Evolutionary conservation across 2,113 vertebrate species (phyloP).

Genomic region (Melospiza melodia): DNA sequence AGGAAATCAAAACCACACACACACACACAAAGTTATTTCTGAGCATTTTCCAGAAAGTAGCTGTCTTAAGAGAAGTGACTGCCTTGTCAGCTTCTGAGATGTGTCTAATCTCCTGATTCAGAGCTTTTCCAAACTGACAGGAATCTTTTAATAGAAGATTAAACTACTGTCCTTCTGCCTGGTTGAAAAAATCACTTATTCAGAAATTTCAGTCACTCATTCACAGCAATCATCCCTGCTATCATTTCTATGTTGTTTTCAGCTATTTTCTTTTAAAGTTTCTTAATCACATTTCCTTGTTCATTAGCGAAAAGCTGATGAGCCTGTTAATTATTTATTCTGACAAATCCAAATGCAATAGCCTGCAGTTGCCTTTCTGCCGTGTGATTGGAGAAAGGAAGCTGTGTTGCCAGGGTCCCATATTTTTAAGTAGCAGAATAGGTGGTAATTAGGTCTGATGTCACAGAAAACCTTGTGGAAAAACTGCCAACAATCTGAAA

Average conservation of each 20-base stretch:
- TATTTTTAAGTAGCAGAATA: conserved; percentile 35
- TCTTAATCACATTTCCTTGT: conserved; percentile 62
- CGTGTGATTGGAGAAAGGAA: background rate
- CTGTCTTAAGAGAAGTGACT: conserved; percentile 21
- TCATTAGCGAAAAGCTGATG: conserved; percentile 35
- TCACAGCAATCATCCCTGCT: conserved; percentile 35
- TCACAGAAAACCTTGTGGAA: conserved; percentile 6
- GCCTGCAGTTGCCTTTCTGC: background rate
- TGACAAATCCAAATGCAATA: conserved; percentile 35
- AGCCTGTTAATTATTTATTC: conserved; percentile 48
- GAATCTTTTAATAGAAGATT: conserved; percentile 49
- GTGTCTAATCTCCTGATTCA: conserved; percentile 24
- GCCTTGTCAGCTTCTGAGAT: conserved; percentile 11
- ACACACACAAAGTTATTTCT: background rate
- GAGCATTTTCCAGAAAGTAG: background rate
- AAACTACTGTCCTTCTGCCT: conserved; percentile 15
- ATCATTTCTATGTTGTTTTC: conserved; percentile 52
- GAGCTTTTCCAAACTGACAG: conserved; percentile 31
- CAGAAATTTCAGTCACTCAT: conserved; percentile 39
- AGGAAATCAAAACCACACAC: background rate
- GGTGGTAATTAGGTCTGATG: conserved; percentile 25
- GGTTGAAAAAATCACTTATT: conserved; percentile 39
- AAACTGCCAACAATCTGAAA: background rate
- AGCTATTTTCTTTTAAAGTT: conserved; percentile 21
- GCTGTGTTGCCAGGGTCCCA: background rate